phyloP scores from a whole-genome alignment of 2,113 vertebrate genomes.

The Gallinago paraguaiae region DNA sequence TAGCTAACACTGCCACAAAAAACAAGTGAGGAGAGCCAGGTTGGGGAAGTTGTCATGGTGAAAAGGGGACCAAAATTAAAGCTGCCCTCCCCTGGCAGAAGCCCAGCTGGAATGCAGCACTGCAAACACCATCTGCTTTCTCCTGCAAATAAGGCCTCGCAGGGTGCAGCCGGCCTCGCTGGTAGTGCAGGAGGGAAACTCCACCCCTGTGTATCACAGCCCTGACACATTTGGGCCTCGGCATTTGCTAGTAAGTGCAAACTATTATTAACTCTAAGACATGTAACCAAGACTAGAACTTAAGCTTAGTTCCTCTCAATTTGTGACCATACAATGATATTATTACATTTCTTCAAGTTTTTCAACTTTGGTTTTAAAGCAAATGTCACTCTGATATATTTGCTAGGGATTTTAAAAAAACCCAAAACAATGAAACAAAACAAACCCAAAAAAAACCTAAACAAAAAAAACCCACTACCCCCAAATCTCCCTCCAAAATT shows the following conservation, averaged over 20 bases:
- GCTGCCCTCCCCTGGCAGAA: conserved; percentile 40
- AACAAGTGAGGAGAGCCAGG: background rate
- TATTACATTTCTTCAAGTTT: background rate
- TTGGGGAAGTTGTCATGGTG: conserved; percentile 1
- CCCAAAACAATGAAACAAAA: background rate
- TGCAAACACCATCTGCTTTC: conserved; percentile 51
- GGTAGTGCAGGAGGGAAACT: background rate
- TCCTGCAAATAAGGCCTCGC: background rate
- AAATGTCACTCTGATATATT: background rate
- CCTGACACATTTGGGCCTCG: background rate
- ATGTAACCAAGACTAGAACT: background rate
- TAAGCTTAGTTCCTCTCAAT: fast-evolving
- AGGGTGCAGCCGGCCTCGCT: background rate
- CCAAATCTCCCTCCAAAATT: background rate
- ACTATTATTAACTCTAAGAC: background rate
- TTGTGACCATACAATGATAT: background rate
- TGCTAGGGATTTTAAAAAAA: background rate
- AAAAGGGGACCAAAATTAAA: conserved; percentile 44
- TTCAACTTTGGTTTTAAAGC: background rate
- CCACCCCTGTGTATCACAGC: background rate
- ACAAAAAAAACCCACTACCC: background rate
- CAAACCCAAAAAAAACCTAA: background rate
- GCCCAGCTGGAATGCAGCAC: conserved; percentile 31
- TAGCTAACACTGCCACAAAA: background rate
- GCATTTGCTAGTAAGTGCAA: background rate